phyloP scores from a whole-genome alignment of 2,797 vertebrate species.

The Gymnodraco acuticeps region DNA sequence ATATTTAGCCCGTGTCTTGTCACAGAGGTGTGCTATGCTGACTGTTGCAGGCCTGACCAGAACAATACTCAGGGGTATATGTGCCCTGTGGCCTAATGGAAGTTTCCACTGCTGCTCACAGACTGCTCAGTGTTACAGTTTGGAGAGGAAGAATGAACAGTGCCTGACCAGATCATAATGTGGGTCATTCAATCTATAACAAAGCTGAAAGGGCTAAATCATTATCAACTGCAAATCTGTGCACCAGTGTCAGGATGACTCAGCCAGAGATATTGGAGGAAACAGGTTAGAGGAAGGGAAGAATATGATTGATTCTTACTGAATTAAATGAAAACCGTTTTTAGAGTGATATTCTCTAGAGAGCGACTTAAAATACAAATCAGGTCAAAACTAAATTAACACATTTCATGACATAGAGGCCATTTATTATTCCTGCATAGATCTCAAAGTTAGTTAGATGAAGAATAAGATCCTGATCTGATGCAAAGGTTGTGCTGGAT shows the following conservation, averaged over 20 bases:
- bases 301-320: slow-evolving; percentile 34
- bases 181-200: slow-evolving; percentile 67
- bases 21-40: slow-evolving; percentile 64
- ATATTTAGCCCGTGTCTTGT: slow-evolving; percentile 63
- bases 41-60: slow-evolving; percentile 61
- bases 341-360: slow-evolving; percentile 29
- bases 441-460: neutral
- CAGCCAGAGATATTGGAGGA: slow-evolving; percentile 25
- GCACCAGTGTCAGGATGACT: slow-evolving; percentile 37
- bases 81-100: slow-evolving; percentile 58
- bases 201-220: slow-evolving; percentile 56
- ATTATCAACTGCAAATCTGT: slow-evolving; percentile 55
- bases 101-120: slow-evolving; percentile 70
- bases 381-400: slow-evolving; percentile 51
- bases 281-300: slow-evolving; percentile 6
- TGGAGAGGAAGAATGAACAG: slow-evolving; percentile 46
- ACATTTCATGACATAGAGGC: slow-evolving; percentile 33
- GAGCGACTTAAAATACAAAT: slow-evolving; percentile 51
- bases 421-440: slow-evolving; percentile 27
- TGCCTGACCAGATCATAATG: slow-evolving; percentile 47
- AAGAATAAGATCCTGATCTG: neutral
- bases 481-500: neutral
- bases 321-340: slow-evolving; percentile 26
- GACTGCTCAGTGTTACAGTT: slow-evolving; percentile 49
- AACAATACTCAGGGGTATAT: slow-evolving; percentile 69